These are phyloP conservation scores for Torymus tubicola DNA, from an alignment of 2,888 invertebrate genomes.

Conservation along the genomic window DNA sequence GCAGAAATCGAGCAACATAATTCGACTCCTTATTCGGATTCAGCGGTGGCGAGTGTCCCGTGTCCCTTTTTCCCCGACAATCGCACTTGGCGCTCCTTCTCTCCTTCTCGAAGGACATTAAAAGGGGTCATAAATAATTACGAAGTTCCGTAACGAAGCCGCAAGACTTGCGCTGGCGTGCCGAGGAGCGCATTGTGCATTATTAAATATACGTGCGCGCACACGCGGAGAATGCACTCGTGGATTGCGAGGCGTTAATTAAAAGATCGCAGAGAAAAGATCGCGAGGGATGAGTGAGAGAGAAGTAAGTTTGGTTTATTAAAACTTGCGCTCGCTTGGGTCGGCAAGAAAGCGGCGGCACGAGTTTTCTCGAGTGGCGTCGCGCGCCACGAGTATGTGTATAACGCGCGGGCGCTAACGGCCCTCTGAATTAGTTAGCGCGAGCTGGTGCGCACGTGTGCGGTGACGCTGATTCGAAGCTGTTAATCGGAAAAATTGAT, in stretches of 20 bases:
- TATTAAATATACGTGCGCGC: conserved; percentile 30
- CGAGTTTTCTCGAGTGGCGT: no score
- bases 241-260: conserved; percentile 33
- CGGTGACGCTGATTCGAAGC: no score
- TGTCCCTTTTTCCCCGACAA: no score
- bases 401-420: no score
- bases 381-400: no score
- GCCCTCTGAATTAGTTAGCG: no score
- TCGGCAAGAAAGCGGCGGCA: neutral
- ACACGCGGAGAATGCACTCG: neutral
- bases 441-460: no score
- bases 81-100: no score
- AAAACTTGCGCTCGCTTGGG: conserved; percentile 20
- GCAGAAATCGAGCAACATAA: no score
- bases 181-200: conserved; percentile 20
- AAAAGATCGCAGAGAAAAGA: conserved; percentile 34
- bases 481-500: no score
- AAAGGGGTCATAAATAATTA: conserved; percentile 46
- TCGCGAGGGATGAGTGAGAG: neutral
- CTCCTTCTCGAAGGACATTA: conserved; percentile 17
- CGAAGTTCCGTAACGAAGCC: conserved; percentile 42
- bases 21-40: neutral
- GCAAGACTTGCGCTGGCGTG: neutral
- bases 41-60: neutral
- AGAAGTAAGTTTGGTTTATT: conserved; percentile 12